These are phyloP conservation scores for Chaetodon auriga DNA, from an alignment of 2,113 vertebrate genomes.

Conservation along the genomic window DNA sequence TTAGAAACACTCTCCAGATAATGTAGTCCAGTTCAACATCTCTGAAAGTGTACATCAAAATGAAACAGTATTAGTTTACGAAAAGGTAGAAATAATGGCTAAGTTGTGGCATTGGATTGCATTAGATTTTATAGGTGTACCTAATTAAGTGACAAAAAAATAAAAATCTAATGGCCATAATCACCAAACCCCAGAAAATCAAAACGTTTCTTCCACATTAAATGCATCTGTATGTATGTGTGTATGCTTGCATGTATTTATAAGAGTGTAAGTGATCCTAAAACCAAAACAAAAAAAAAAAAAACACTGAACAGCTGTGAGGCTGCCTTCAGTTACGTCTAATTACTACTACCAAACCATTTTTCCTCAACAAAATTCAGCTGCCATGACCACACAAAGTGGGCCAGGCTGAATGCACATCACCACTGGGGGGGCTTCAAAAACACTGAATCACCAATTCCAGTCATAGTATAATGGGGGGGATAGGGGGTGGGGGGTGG, in stretches of 20 bases:
- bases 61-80: not conserved
- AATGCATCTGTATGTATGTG: not conserved
- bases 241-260: too few species aligned
- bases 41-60: not conserved
- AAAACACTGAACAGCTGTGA: not conserved
- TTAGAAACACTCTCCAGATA: not conserved
- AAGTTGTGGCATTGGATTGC: not conserved
- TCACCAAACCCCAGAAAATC: too few species aligned
- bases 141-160: not conserved
- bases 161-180: too few species aligned
- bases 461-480: conserved; percentile 54
- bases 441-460: conserved; percentile 65
- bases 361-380: conserved; percentile 11
- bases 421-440: conserved; percentile 16
- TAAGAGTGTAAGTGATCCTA: not conserved
- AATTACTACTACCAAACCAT: not conserved
- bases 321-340: not conserved
- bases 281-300: not conserved
- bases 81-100: not conserved
- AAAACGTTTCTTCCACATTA: not conserved
- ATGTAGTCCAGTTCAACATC: not conserved
- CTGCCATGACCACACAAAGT: conserved; percentile 25
- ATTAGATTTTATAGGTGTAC: not conserved
- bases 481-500: conserved; percentile 4
- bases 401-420: not conserved